Evolutionary conservation across 2,113 vertebrate species (phyloP).

Genomic region (Petromus typicus): DNA sequence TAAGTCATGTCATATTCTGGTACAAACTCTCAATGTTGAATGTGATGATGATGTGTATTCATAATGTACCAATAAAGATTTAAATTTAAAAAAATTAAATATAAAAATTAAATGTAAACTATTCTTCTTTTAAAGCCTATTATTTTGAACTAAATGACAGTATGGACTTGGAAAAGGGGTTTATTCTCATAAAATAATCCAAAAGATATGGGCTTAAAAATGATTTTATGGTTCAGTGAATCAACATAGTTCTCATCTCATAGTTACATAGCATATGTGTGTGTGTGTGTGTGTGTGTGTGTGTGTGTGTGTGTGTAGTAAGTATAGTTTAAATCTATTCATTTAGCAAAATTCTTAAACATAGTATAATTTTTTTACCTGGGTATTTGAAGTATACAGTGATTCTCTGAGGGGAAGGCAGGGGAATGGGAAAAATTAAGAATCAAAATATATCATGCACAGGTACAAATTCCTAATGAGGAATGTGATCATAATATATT

Average conservation of each 20-base stretch:
- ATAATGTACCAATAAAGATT: no score
- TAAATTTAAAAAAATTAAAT: no score
- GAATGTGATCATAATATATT: no score
- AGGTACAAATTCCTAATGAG: no score
- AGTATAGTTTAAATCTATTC: background rate
- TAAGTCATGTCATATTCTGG: no score
- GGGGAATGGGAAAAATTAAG: no score
- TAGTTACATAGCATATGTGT: no score
- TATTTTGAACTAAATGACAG: background rate
- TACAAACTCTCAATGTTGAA: no score
- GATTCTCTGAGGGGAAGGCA: background rate
- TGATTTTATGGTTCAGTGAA: background rate
- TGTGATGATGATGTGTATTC: no score
- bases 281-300: background rate
- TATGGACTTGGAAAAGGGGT: background rate
- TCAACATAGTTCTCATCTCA: background rate
- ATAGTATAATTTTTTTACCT: no score
- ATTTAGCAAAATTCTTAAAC: background rate
- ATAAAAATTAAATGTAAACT: no score
- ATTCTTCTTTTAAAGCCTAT: background rate
- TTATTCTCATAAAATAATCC: background rate
- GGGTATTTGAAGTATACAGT: background rate
- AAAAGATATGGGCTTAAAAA: background rate
- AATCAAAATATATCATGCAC: no score
- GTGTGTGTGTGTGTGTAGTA: background rate